A percentile compares a stretch with the other conserved stretches of the same genome.
Conservation (phyloP, 2,888 invertebrate genomes). For the Candidula unifasciata region DNA sequence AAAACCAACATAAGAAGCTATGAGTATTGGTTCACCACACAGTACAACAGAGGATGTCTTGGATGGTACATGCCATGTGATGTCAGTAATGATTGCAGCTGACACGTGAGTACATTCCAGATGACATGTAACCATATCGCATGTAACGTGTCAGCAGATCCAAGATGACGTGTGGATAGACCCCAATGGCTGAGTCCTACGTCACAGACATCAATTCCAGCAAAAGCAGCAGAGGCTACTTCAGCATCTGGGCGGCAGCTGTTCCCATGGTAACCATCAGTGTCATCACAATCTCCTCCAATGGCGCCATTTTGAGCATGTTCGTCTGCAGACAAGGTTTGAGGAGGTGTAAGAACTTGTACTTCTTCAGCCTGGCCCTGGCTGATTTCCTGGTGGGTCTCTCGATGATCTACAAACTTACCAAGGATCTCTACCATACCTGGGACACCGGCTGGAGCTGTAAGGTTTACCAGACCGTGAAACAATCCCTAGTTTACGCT, state of each 20-base stretch:
- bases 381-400: constrained; percentile 70
- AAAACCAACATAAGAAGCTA: no score
- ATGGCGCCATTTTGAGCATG: constrained; percentile 67
- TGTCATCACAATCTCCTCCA: constrained; percentile 65
- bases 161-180: background rate
- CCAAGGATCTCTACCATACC: constrained; percentile 26
- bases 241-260: constrained; percentile 52
- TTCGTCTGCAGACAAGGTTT: constrained; percentile 62
- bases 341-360: constrained; percentile 67
- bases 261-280: constrained; percentile 65
- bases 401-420: constrained; percentile 59
- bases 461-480: constrained; percentile 48
- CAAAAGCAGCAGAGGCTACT: constrained; percentile 30
- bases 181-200: constrained; percentile 23
- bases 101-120: no score
- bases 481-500: constrained; percentile 62
- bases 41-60: no score
- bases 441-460: constrained; percentile 42
- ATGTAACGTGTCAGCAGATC: background rate
- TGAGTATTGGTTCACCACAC: no score
- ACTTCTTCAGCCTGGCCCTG: constrained; percentile 67
- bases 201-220: background rate
- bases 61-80: no score
- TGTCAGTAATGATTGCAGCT: no score
- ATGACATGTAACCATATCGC: no score